These are phyloP conservation scores for Drosophila basisetae DNA, from an alignment of 2,888 invertebrate species.

Conservation along the genomic window DNA sequence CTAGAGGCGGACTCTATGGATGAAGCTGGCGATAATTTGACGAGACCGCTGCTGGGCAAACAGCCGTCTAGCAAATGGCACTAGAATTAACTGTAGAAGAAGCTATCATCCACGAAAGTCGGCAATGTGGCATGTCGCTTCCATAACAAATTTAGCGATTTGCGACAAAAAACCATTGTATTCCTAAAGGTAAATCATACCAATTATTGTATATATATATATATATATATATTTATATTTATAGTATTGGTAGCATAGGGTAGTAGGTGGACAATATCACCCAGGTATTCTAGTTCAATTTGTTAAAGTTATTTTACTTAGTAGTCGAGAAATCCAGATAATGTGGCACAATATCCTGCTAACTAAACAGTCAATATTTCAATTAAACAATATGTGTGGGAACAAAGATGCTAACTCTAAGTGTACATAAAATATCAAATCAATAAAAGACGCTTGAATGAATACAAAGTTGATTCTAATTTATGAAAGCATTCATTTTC, in stretches of 20 bases:
- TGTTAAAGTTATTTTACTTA: background rate
- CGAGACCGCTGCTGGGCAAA: slow-evolving; percentile 51
- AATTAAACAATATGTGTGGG: slow-evolving; percentile 9
- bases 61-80: slow-evolving; percentile 56
- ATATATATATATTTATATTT: slow-evolving; percentile 1
- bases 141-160: slow-evolving; percentile 21
- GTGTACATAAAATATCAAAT: slow-evolving; percentile 5
- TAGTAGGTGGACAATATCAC: background rate
- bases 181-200: slow-evolving; percentile 32
- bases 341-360: background rate
- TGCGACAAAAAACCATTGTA: slow-evolving; percentile 17
- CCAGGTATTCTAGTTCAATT: slow-evolving; percentile 24
- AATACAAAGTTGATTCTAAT: background rate
- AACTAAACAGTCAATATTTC: slow-evolving; percentile 1
- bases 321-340: slow-evolving; percentile 1
- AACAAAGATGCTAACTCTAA: slow-evolving; percentile 10
- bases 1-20: slow-evolving; percentile 3
- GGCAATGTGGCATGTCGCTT: slow-evolving; percentile 12
- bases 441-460: background rate
- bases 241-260: slow-evolving; percentile 24
- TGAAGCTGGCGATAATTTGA: slow-evolving; percentile 18
- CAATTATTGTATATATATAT: slow-evolving; percentile 14
- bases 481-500: background rate
- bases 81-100: slow-evolving; percentile 24
- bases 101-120: slow-evolving; percentile 2